A percentile compares a stretch with the other conserved stretches of the same genome.
phyloP scores from a whole-genome alignment of 2,888 invertebrate species.

The Habrosyne pyritoides region DNA sequence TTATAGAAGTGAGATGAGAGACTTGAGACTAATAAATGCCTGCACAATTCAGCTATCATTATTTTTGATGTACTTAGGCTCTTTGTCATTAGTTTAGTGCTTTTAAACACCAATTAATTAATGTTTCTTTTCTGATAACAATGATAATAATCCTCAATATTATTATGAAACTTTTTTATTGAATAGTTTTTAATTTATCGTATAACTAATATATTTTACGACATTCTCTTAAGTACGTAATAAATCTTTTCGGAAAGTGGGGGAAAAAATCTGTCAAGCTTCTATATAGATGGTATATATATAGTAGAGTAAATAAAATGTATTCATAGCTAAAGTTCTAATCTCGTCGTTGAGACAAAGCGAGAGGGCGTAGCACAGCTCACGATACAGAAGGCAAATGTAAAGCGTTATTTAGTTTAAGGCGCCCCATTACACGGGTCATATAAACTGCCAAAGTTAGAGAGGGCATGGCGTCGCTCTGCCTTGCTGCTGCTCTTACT shows the following conservation, averaged over 20 bases:
- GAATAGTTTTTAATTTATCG: no score
- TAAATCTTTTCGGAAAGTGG: no score
- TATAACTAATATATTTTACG: no score
- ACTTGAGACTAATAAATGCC: no score
- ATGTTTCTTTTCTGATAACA: no score
- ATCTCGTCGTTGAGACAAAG: conserved; percentile 65
- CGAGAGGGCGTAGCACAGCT: conserved; percentile 54
- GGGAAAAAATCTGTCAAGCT: not conserved
- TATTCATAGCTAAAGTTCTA: conserved; percentile 3
- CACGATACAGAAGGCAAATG: conserved; percentile 70
- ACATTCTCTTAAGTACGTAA: not conserved
- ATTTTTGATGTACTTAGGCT: no score
- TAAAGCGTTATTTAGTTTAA: conserved; percentile 81
- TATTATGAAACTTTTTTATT: no score
- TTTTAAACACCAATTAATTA: no score
- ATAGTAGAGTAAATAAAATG: conserved; percentile 14
- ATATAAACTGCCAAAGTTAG: conserved; percentile 82
- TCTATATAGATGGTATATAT: conserved; percentile 5
- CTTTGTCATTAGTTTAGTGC: no score
- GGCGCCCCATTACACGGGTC: conserved; percentile 80
- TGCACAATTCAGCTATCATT: no score
- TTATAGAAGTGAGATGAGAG: no score
- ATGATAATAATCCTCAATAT: no score
- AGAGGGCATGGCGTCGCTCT: conserved; percentile 54
- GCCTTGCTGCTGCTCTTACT: conserved; percentile 45